These are phyloP conservation scores for Uropsilus gracilis DNA, from an alignment of 2,113 vertebrate species.

Conservation along the genomic window DNA sequence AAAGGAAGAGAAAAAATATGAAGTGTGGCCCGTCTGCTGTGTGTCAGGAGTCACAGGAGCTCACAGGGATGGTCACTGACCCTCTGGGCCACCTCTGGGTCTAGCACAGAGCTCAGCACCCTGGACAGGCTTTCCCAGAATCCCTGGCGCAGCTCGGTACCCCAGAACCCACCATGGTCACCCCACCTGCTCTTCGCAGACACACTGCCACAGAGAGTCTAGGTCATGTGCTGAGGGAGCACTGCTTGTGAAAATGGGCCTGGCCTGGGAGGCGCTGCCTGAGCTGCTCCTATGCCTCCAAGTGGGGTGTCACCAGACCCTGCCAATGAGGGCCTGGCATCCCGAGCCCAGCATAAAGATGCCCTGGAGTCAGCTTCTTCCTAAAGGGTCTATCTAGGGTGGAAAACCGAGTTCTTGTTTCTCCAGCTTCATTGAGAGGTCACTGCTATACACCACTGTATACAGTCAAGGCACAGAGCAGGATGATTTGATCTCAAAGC, in stretches of 20 bases:
- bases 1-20: background rate
- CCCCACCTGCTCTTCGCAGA: background rate
- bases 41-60: background rate
- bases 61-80: accelerated
- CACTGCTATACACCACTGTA: too few relatives aligned
- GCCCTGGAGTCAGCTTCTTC: background rate
- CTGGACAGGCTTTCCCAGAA: too few relatives aligned
- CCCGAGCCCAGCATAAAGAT: background rate
- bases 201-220: background rate
- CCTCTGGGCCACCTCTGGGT: background rate
- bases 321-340: background rate
- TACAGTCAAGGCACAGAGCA: too few relatives aligned
- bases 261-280: too few relatives aligned
- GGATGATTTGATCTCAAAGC: background rate
- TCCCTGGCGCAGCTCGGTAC: too few relatives aligned
- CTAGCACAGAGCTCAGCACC: too few relatives aligned
- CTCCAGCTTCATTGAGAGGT: too few relatives aligned
- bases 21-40: background rate
- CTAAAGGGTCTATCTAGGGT: background rate
- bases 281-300: too few relatives aligned
- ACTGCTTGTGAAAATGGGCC: background rate
- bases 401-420: background rate
- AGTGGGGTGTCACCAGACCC: too few relatives aligned
- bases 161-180: background rate
- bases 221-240: too few relatives aligned